phyloP scores from a whole-genome alignment of 2,113 vertebrate genomes.

The Halichoeres trimaculatus region DNA sequence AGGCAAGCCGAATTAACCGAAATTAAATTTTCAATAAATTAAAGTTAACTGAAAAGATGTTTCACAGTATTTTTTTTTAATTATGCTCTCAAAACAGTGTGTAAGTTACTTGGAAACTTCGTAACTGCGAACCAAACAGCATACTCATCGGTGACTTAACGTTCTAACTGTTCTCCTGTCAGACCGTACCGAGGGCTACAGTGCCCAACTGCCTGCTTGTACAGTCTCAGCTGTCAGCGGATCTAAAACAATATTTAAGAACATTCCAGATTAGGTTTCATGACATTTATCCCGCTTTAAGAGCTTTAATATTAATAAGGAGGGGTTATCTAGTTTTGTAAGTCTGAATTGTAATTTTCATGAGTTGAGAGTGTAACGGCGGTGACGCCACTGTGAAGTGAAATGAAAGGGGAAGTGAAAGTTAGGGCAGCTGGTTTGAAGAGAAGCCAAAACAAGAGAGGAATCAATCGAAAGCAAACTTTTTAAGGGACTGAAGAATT shows the following conservation, averaged over 20 bases:
- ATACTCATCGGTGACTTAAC: too few species aligned
- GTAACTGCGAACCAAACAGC: too few species aligned
- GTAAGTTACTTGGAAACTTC: too few species aligned
- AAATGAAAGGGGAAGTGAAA: conserved; percentile 77
- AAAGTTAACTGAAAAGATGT: too few species aligned
- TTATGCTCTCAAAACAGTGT: too few species aligned
- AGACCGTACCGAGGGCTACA: neutral
- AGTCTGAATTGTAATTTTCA: neutral
- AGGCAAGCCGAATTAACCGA: too few species aligned
- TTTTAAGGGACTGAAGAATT: neutral
- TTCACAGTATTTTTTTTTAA: too few species aligned
- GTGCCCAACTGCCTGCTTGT: fast-evolving
- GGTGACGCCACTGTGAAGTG: conserved; percentile 16
- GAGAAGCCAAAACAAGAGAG: neutral
- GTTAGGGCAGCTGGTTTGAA: conserved; percentile 6
- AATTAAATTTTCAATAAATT: too few species aligned
- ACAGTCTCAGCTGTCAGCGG: conserved; percentile 8
- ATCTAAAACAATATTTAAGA: conserved; percentile 29
- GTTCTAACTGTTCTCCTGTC: too few species aligned
- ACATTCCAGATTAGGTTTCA: neutral
- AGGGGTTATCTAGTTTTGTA: fast-evolving
- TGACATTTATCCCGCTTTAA: fast-evolving
- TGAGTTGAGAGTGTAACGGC: neutral
- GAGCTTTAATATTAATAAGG: neutral
- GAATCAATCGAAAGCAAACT: neutral